phyloP scores from a whole-genome alignment of 2,113 vertebrate genomes.

The Orientallactaga bullata region DNA sequence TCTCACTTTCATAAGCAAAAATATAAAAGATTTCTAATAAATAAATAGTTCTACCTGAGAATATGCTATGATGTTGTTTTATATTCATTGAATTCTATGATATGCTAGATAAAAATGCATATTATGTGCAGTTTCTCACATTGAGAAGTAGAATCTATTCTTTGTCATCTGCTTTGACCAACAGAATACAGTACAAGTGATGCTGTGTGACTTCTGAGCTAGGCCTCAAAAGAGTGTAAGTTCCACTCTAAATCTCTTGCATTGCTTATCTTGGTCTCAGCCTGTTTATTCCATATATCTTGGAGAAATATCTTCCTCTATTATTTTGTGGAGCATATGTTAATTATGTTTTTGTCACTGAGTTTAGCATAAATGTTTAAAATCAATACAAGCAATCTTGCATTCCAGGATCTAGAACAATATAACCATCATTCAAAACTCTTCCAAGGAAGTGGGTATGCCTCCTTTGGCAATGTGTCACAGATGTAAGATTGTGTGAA shows the following conservation, averaged over 20 bases:
- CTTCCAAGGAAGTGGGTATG: neutral
- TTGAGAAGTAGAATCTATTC: neutral
- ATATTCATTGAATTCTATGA: constrained; percentile 28
- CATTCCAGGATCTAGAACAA: constrained; percentile 21
- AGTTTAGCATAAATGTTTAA: constrained; percentile 34
- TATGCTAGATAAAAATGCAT: neutral
- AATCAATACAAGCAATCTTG: neutral
- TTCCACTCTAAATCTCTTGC: neutral
- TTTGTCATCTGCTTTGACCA: constrained; percentile 8
- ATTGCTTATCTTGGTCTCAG: constrained; percentile 33
- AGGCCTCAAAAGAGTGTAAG: neutral
- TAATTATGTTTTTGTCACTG: constrained; percentile 14
- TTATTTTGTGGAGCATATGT: neutral
- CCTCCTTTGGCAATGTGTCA: neutral
- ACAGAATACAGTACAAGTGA: neutral
- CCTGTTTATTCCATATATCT: constrained; percentile 11
- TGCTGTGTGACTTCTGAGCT: neutral
- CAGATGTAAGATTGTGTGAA: neutral
- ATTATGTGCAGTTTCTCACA: neutral
- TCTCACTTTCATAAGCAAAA: neutral
- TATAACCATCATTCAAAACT: neutral
- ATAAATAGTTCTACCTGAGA: neutral
- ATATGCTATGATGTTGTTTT: neutral
- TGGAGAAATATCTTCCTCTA: neutral
- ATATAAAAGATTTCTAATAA: too few relatives aligned